Base-by-base conservation (phyloP, 2,113 vertebrate genomes). In the Ctenodactylus gundi region DNA sequence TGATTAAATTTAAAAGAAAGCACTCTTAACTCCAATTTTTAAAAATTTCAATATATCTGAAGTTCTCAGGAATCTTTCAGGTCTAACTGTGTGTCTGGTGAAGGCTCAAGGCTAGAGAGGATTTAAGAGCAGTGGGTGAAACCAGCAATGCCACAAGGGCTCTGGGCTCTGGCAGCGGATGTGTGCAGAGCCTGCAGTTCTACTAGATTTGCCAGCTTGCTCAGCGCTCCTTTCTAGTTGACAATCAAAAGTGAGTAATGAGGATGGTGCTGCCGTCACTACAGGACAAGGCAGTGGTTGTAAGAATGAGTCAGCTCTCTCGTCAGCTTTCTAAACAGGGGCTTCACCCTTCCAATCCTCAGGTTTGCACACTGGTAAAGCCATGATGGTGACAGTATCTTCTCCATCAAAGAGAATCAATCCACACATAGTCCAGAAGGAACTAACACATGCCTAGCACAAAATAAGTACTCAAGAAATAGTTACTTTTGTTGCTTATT, bases 1-100 rank as follows among this genome's bases (percentile, higher is more conserved):
- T 20, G 58, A 85, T n/a, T 44, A 51, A 23, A 8, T 90, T 86
- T 75, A 62, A 94, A 51, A 91, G 25, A 87, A 84, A 70, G 39
- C 41, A 84, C 13, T 73, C 25, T 17, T 73, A 29, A 51, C 15
- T 44, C 65, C 51, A 11, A 2, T 44, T 46, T 78, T 60, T 70
- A 49, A 72, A 67, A n/a, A n/a, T n/a, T 60, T 93, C 65, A 85
- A 58, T 23, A n/a, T 18, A 34, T 44, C 29, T 29, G 11, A 39
- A 7, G 31, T 62, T 51, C 78, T 68, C 1, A 0, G 34, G 36
- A 77, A 80, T 72, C 41, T 39, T 23, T 18, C 0, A 5, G 53
- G 25, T 58, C 68, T 55, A 39, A 31, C 29, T 80, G 49, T 20
- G 44, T 46, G 23, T 14, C 29, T 5, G 11, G 41, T 31, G 23